Base-by-base conservation (phyloP, 2,797 vertebrate genomes). In the Varecia variegata region DNA sequence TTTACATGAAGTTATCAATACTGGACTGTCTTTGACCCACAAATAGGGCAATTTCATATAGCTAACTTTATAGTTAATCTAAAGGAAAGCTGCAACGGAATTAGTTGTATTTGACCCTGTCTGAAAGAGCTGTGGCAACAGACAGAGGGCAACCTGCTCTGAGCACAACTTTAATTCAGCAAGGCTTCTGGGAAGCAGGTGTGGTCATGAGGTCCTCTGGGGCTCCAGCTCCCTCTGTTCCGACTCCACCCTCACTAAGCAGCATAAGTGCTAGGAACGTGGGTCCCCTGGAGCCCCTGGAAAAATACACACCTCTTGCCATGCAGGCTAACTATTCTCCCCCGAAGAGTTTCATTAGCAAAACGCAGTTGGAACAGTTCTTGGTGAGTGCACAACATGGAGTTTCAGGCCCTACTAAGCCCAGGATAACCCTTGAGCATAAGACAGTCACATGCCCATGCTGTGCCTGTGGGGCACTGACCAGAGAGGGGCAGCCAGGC, bases 301-400 rank as follows among this genome's bases (percentile, higher is more conserved):
- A 30, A 88, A 45, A 50, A 65, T 6, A 50, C 2, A 2, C 30
- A 58, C 0, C 58, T 79, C 54, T 85, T 18, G 6, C 88, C 43
- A 20, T 2, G 14, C 35, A 1, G 58, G 23, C 40, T 54, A 73
- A 25, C 8, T 15, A 12, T 18, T 1, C 0, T 32, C 35, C 58
- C 23, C n/a, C 18, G 52, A 77, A 21, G 17, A 47, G 38, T 70
- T 74, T 76, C 40, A 10, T 14, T 71, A 71, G 71, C n/a, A 52
- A 0, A 0, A 27, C n/a, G 3, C 30, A 40, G 9, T 27, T 35
- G 13, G 52, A 43, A 77, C 21, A 3, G 27, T 70, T 62, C 88
- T 35, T 62, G 32, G 20, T 65, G 32, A 32, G 45, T 7, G 13
- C 43, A 76, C 27, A 70, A 60, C 52, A 45, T 15, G 23, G 35